phyloP scores from a whole-genome alignment of 1,140 invertebrate genomes.

The Proales similis region DNA sequence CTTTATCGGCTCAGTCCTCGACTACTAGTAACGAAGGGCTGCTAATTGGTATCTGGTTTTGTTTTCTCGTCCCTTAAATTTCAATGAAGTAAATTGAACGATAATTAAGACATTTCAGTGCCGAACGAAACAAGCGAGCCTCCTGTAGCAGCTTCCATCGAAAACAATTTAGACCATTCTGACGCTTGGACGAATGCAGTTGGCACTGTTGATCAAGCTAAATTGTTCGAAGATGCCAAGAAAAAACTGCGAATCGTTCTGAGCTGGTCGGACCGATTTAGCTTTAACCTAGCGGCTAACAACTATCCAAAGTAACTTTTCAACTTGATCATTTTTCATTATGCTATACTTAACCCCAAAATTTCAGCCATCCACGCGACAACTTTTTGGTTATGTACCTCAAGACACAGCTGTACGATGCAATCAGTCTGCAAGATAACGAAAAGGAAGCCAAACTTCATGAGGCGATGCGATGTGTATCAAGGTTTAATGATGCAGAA shows the following conservation, averaged over 20 bases:
- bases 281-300: slow-evolving; percentile 38
- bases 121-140: too few species aligned
- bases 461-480: slow-evolving; percentile 73
- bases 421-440: slow-evolving; percentile 73
- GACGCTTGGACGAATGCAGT: too few species aligned
- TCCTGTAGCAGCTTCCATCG: too few species aligned
- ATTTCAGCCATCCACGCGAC: slow-evolving; percentile 51
- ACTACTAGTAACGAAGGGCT: too few species aligned
- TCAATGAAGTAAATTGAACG: too few species aligned
- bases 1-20: too few species aligned
- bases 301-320: slow-evolving; percentile 11
- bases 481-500: slow-evolving; percentile 65
- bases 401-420: slow-evolving; percentile 74
- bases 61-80: too few species aligned
- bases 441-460: slow-evolving; percentile 74
- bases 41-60: too few species aligned
- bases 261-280: slow-evolving; percentile 58
- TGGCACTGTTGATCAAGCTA: slow-evolving; percentile 60
- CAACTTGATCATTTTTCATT: neutral
- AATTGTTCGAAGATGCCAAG: slow-evolving; percentile 75
- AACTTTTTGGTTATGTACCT: slow-evolving; percentile 66
- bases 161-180: too few species aligned
- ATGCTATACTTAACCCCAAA: neutral
- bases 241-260: slow-evolving; percentile 82
- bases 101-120: too few species aligned